Percentiles rank a stretch among this genome's conserved stretches.
Conservation (phyloP, 2,113 vertebrate species). For the Peucedramus taeniatus region DNA sequence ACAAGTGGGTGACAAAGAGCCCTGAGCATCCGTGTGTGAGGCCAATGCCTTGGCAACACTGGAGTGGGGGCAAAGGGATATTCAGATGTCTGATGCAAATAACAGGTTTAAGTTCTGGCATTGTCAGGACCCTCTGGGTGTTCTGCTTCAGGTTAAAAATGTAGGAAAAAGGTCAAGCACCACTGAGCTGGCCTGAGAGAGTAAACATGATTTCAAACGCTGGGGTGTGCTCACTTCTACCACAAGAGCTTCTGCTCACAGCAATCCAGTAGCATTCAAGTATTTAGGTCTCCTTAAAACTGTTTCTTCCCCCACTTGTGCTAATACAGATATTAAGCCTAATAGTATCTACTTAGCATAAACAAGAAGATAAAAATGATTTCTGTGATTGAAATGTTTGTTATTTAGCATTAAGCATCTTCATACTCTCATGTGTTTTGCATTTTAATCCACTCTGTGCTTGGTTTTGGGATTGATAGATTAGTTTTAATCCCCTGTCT, state of each 20-base stretch:
- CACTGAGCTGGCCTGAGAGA: conserved; percentile 32
- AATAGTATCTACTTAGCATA: conserved; percentile 81
- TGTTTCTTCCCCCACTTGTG: conserved; percentile 67
- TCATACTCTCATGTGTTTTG: conserved; percentile 73
- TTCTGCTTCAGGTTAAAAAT: conserved; percentile 45
- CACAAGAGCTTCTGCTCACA: background rate
- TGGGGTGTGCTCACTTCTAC: background rate
- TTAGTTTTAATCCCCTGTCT: conserved; percentile 85
- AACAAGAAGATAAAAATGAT: conserved; percentile 83
- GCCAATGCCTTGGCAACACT: background rate
- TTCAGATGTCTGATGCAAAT: background rate
- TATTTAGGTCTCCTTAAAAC: conserved; percentile 69
- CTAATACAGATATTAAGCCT: conserved; percentile 80
- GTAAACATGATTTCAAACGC: conserved; percentile 56
- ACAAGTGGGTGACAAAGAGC: background rate
- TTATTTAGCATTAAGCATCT: conserved; percentile 82
- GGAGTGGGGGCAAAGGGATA: background rate
- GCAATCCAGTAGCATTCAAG: conserved; percentile 16
- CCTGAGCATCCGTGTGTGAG: background rate
- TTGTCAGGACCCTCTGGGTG: background rate
- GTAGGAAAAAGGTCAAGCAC: conserved; percentile 48
- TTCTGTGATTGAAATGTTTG: conserved; percentile 82
- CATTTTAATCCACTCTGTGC: conserved; percentile 82
- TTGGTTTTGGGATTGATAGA: conserved; percentile 83
- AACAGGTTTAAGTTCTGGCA: background rate